phyloP scores from a whole-genome alignment of 2,113 vertebrate species.

The Nesogale talazaci region DNA sequence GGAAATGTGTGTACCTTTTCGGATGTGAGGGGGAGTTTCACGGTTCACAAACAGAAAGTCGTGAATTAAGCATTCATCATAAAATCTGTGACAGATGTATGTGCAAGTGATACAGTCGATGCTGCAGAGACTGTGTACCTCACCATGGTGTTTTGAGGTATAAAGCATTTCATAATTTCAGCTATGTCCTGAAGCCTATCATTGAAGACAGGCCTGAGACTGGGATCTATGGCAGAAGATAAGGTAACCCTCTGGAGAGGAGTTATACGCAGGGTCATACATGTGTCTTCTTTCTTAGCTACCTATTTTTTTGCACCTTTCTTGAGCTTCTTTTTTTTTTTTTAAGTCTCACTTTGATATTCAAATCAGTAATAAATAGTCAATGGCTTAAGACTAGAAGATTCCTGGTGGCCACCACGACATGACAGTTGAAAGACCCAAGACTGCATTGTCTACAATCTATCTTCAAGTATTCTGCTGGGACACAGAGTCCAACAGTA shows the following conservation, averaged over 20 bases:
- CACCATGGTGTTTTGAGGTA: not conserved
- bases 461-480: slow-evolving; percentile 86
- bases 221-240: slow-evolving; percentile 59
- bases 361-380: slow-evolving; percentile 85
- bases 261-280: slow-evolving; percentile 72
- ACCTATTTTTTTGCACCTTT: slow-evolving; percentile 67
- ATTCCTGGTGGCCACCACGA: slow-evolving; percentile 79
- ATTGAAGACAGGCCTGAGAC: slow-evolving; percentile 39
- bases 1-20: not conserved
- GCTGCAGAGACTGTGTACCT: not conserved
- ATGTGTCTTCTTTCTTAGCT: slow-evolving; percentile 74
- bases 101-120: not conserved
- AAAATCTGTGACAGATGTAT: not conserved
- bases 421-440: slow-evolving; percentile 84
- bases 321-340: slow-evolving; percentile 72
- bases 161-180: slow-evolving; percentile 40
- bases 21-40: not conserved
- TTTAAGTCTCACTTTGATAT: slow-evolving; percentile 73
- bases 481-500: slow-evolving; percentile 85
- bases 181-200: slow-evolving; percentile 56
- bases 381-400: slow-evolving; percentile 83
- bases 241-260: slow-evolving; percentile 72
- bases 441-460: slow-evolving; percentile 82
- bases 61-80: not conserved
- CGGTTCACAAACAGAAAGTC: not conserved